These are phyloP conservation scores for Podilymbus podiceps DNA, from an alignment of 2,113 vertebrate genomes.

Conservation along the genomic window DNA sequence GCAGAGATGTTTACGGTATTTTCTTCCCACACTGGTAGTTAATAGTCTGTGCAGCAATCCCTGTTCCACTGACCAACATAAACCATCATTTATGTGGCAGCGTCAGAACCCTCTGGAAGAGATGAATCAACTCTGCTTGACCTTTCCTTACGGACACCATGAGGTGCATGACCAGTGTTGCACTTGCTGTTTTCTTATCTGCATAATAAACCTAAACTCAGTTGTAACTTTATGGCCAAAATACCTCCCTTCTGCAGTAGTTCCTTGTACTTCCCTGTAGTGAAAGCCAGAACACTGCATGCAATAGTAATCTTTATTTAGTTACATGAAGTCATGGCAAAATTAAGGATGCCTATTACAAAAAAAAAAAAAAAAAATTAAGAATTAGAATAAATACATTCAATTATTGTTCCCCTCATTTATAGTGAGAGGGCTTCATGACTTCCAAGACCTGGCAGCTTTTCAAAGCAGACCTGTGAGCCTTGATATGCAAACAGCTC, in stretches of 20 bases:
- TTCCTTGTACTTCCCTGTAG: not conserved
- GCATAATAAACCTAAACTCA: not conserved
- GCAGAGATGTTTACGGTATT: not conserved
- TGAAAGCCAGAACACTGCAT: not conserved
- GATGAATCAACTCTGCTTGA: not conserved
- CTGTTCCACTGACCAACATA: not conserved
- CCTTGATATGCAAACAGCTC: conserved; percentile 32
- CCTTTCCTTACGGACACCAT: not conserved
- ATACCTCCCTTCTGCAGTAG: not conserved
- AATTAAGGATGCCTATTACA: not conserved
- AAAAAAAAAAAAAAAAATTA: not conserved
- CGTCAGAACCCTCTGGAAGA: conserved; percentile 1
- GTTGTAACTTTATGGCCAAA: not conserved
- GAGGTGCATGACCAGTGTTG: not conserved
- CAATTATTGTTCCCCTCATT: conserved; percentile 4
- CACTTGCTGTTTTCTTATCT: not conserved
- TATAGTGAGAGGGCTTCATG: not conserved
- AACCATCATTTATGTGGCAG: not conserved
- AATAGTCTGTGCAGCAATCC: not conserved
- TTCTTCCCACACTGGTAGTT: not conserved
- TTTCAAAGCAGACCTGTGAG: conserved; percentile 47
- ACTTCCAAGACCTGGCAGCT: conserved; percentile 30
- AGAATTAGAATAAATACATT: conserved; percentile 23
- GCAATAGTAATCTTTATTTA: not conserved
- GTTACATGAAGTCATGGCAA: not conserved